phyloP scores from a whole-genome alignment of 2,888 invertebrate species.

The Diadromus collaris region DNA sequence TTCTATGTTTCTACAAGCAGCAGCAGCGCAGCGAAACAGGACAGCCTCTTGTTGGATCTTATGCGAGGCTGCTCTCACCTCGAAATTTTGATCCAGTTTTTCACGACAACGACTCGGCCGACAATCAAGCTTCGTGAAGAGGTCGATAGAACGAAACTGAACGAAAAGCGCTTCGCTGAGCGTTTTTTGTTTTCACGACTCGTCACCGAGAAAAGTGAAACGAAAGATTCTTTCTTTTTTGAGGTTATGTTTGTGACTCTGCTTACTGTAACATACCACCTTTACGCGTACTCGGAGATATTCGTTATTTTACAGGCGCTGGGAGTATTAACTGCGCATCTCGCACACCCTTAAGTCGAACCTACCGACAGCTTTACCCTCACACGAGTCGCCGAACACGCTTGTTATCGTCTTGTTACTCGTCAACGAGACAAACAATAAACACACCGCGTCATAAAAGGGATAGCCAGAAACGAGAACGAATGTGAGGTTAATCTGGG shows the following conservation, averaged over 20 bases:
- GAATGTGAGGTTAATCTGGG: slow-evolving; percentile 13
- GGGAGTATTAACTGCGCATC: not conserved
- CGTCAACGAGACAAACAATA: not conserved
- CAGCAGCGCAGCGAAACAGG: not conserved
- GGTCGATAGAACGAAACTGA: not conserved
- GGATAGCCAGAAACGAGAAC: not conserved
- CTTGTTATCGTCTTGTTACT: not conserved
- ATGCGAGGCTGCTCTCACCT: not conserved
- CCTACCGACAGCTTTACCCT: not conserved
- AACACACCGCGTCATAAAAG: not conserved
- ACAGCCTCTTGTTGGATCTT: not conserved
- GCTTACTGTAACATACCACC: too few relatives aligned
- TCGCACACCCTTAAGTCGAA: not conserved
- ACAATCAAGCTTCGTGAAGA: not conserved
- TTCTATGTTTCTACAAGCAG: not conserved
- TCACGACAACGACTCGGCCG: not conserved
- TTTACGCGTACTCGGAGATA: too few relatives aligned
- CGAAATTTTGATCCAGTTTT: not conserved
- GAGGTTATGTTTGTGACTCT: not conserved
- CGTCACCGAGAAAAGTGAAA: not conserved
- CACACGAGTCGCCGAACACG: not conserved
- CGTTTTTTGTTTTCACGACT: not conserved
- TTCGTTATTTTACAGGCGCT: not conserved
- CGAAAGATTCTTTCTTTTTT: not conserved
- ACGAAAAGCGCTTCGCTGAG: not conserved